These are phyloP conservation scores for Okapia johnstoni DNA, from an alignment of 2,113 vertebrate genomes.

Conservation along the genomic window DNA sequence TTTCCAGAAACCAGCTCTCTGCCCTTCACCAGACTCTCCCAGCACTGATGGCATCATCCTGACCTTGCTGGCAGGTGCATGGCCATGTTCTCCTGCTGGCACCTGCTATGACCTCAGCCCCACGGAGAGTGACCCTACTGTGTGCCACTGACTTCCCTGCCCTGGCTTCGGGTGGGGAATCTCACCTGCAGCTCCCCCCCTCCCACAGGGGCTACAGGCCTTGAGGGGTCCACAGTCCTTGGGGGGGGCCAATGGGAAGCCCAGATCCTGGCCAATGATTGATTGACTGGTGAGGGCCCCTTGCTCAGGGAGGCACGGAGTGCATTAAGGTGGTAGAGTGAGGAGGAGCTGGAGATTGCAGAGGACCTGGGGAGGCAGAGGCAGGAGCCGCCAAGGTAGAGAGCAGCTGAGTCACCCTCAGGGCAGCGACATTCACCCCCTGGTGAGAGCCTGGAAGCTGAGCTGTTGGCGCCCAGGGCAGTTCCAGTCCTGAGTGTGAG, in stretches of 20 bases:
- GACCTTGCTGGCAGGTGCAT: accelerated
- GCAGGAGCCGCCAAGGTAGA: background rate
- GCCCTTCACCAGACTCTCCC: background rate
- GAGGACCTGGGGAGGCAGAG: background rate
- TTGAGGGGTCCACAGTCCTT: no score
- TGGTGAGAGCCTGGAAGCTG: background rate
- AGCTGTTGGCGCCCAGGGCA: accelerated
- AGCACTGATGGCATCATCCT: accelerated
- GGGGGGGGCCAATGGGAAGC: background rate
- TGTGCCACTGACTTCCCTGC: background rate
- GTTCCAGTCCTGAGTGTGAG: background rate
- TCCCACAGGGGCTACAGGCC: background rate
- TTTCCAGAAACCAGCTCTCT: background rate
- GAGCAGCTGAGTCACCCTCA: background rate
- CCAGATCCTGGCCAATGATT: background rate
- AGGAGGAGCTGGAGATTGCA: background rate
- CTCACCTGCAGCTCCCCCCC: background rate
- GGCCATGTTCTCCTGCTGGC: background rate
- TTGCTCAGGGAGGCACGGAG: background rate
- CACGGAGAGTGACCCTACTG: background rate
- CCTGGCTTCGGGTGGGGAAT: accelerated
- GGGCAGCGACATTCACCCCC: background rate
- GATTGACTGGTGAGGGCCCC: no score
- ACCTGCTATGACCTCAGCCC: background rate
- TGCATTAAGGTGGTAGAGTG: background rate